Evolutionary conservation across 2,888 invertebrate genomes (phyloP), one percentile per base, ranked within the genome.

Genomic region (Drosophila recens): DNA sequence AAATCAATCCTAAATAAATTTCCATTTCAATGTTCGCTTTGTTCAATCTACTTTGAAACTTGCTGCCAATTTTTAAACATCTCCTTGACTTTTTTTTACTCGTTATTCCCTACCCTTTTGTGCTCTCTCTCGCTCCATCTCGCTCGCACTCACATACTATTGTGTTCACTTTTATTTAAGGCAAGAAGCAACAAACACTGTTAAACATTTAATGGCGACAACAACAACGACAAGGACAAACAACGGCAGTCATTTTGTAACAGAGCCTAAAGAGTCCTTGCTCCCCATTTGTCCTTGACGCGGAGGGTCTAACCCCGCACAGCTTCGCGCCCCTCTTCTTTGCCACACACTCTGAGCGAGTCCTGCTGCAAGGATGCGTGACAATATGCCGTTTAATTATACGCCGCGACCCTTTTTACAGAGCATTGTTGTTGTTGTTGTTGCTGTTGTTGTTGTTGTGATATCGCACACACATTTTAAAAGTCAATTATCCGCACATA

Each of bases 401-500:
- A 89, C 85, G 79, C 72, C 66, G 68, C 75, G 84, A 84, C 87
- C 84, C 87, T 87, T 79, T 77, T 69, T 53, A 27, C 33, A 43
- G 57, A 45, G 10, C 69, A 45, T 76, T 68, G 61, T 36, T 80
- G 66, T 43, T 81, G 66, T 49, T 86, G 63, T 79, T 87, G 80
- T 72, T 84, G 84, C 17, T 68, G 61, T 36, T 80, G 66, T 43
- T 81, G 63, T 79, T 87, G 80, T 72, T 84, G 84, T 58, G 76
- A 89, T 84, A 89, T 84, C 89, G 82, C 89, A 79, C 84, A 84
- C 84, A 84, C 84, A 84, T 89, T 85, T 85, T 85, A 85, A 85
- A 85, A 85, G 90, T 89, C 85, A 89, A 85, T 89, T 85, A 85
- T 89, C 88, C 90, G 85, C 88, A 87, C 80, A 87, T 87, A 85